Base-by-base conservation (phyloP, 2,113 vertebrate species). In the Urocynchramus pylzowi region DNA sequence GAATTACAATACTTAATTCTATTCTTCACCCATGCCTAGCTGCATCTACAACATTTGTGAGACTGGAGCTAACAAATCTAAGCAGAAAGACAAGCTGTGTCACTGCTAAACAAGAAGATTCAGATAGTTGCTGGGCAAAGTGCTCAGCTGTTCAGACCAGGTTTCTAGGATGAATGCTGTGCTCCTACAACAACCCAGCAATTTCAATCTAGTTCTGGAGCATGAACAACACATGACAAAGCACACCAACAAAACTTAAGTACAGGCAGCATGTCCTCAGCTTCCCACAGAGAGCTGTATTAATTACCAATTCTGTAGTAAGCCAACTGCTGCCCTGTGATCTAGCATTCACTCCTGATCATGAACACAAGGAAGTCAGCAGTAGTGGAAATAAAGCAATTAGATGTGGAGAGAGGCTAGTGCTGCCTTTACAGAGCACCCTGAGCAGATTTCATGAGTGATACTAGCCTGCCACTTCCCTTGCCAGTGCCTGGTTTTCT, bases 371-470 rank as follows among this genome's bases (percentile, higher is more conserved):
- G 12, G 19, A 84, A 44, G 35, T 14, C 18, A 49, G 27, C 31
- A 42, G 30, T 11, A 54, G 44, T 52, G 33, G 10, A 77, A 59
- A 85, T 11, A 1, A 81, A 68, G 37, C 2, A 1, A 42, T 26
- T 15, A 3, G 13, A 8, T 6, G 20, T 16, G 6, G 10, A 52
- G 13, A 64, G 14, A 52, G 5, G 30, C 8, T 68, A 2, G 0
- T 18, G 19, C 23, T 84, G 44, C 56, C 53, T 73, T 52, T 35
- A 45, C 37, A 86, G 42, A 76, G 42, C 54, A 49, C 9, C 5
- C 28, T 0, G 0, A 63, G n/a, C 47, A 83, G 41, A 54, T 16
- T n/a, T 33, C 13, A 44, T 0, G 11, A 59, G 33, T 35, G 39
- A 37, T 20, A 28, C 16, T 19, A 49, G 16, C 6, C 60, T 39